Evolutionary conservation across 2,888 invertebrate genomes (phyloP).

Genomic region (Hirtodrosophila confusa): DNA sequence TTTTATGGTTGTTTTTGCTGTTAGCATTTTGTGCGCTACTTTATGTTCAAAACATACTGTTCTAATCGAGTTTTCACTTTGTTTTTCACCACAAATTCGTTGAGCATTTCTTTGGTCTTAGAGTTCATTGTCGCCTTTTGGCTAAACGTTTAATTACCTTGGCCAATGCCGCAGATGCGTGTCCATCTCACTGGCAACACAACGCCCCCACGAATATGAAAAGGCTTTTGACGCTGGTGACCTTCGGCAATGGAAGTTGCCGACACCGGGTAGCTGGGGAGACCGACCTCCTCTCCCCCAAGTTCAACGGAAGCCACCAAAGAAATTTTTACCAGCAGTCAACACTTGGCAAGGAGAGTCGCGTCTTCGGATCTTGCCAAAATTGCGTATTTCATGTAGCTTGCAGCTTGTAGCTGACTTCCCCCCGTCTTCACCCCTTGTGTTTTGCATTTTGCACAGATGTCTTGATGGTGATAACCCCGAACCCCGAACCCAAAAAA

Average conservation of each 20-base stretch:
- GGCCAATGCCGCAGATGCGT: constrained; percentile 22
- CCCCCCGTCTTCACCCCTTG: constrained; percentile 11
- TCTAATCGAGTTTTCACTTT: constrained; percentile 39
- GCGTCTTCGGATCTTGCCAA: constrained; percentile 20
- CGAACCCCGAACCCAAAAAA: constrained; percentile 18
- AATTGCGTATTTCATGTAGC: constrained; percentile 43
- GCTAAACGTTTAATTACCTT: constrained; percentile 21
- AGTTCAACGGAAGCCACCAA: constrained; percentile 73
- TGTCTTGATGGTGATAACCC: constrained; percentile 57
- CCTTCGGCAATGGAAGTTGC: constrained; percentile 48
- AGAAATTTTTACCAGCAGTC: constrained; percentile 39
- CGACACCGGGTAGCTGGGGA: constrained; percentile 16
- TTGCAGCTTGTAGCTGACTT: constrained; percentile 14
- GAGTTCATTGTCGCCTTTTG: constrained; percentile 44
- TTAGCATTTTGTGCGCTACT: constrained; percentile 31
- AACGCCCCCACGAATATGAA: constrained; percentile 45
- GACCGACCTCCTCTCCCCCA: constrained; percentile 13
- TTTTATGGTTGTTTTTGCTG: constrained; percentile 55
- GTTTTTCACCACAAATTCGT: constrained; percentile 24
- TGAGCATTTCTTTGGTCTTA: background rate
- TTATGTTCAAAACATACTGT: constrained; percentile 27
- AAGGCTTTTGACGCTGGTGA: constrained; percentile 65
- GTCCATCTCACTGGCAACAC: constrained; percentile 21
- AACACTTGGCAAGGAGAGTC: constrained; percentile 18
- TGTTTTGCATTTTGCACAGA: constrained; percentile 55